Evolutionary conservation across 2,888 invertebrate species (phyloP), one percentile per base, ranked within the genome.

Genomic region (Lochmaea crataegi): DNA sequence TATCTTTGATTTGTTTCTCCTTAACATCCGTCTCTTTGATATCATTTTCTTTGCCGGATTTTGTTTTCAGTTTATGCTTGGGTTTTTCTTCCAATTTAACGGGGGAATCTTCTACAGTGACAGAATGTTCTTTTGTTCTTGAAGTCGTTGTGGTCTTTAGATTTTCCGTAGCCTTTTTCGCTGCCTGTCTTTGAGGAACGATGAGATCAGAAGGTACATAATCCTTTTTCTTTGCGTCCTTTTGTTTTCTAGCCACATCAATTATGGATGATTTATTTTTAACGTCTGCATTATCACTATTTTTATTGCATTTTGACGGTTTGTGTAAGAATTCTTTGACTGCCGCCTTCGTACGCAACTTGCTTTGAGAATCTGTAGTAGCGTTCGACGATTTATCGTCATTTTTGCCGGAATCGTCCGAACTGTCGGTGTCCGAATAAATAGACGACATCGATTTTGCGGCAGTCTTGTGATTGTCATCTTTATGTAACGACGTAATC

Each of bases 101-200:
- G 4, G 60, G 53, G 11, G 72, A 56, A 65, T 82, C 80, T 68
- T 82, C 81, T 38, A 73, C 74, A 14, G 60, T 79, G 10, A 58
- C 67, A 7, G 70, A 68, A 66, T 78, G 75, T 72, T 87, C 87
- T 80, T 87, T 86, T 2, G 77, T 72, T 80, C 84, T 82, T 56
- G 88, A 86, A 6, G 87, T 87, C 78, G 90, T 92, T 63, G 91
- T 92, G 22, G 91, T 91, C 74, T 91, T 92, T 91, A 96, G 92
- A 83, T 94, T 96, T 86, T 96, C 96, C 1, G 94, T 94, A 0
- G 96, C 96, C 84, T 96, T 96, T 85, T 96, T 96, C 38, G 96
- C 96, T 41, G 96, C 96, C 87, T 96, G 94, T 68, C 96, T 89
- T 84, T 96, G 96, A 2, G 96, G 96, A 57, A 96, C 96, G 77